Evolutionary conservation across 2,113 vertebrate species (phyloP).

Genomic region (Psittacara wagleri): DNA sequence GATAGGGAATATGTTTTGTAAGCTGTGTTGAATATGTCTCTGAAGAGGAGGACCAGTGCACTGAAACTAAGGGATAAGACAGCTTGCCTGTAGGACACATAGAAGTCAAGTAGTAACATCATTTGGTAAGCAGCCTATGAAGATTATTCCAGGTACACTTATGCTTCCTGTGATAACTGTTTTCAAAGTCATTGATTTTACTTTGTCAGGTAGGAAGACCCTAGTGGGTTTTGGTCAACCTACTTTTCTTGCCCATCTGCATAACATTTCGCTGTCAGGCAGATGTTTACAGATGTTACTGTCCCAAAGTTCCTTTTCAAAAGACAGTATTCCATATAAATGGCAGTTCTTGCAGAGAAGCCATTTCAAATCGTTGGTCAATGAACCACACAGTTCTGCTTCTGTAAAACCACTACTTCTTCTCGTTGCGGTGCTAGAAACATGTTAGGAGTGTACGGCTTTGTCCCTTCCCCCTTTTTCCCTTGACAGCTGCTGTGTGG

Average conservation of each 20-base stretch:
- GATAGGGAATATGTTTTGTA: not conserved
- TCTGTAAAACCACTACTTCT: constrained; percentile 33
- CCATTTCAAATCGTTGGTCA: constrained; percentile 13
- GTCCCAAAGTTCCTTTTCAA: not conserved
- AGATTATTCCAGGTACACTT: not conserved
- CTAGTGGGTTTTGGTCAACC: not conserved
- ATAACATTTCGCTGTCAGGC: not conserved
- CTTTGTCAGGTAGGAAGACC: not conserved
- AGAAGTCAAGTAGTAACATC: not conserved
- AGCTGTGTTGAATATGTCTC: not conserved
- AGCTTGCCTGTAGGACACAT: not conserved
- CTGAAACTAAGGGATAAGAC: not conserved
- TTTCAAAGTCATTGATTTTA: not conserved
- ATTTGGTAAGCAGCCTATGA: not conserved
- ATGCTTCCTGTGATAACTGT: not conserved
- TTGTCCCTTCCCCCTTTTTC: not conserved
- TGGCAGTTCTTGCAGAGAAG: not conserved
- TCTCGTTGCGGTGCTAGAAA: not conserved
- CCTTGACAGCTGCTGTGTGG: constrained; percentile 14
- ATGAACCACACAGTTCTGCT: constrained; percentile 28
- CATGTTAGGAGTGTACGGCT: not conserved
- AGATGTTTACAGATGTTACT: not conserved
- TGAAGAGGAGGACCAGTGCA: not conserved
- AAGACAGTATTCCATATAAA: not conserved
- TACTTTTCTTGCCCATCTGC: not conserved